phyloP scores from a whole-genome alignment of 2,113 vertebrate genomes.

The Lagopus muta region DNA sequence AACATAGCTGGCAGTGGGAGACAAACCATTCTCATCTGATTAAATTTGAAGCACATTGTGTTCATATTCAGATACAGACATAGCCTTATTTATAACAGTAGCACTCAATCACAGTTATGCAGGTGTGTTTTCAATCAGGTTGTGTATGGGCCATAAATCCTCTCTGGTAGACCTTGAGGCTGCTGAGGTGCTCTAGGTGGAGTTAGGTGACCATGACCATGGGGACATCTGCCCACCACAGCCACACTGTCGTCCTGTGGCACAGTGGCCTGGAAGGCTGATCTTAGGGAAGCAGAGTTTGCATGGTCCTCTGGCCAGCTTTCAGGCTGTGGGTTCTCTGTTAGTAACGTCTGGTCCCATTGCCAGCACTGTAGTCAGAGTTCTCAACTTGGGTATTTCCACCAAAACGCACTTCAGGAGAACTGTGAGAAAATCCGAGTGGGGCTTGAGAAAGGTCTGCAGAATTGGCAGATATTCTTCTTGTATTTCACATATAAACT shows the following conservation, averaged over 20 bases:
- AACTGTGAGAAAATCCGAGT: neutral
- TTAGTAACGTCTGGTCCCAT: neutral
- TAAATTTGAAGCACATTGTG: neutral
- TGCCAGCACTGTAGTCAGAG: neutral
- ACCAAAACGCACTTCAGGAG: neutral
- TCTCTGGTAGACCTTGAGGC: neutral
- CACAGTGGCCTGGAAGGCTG: neutral
- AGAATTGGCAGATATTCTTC: neutral
- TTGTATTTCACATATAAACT: neutral
- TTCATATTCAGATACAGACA: neutral
- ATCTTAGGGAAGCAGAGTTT: neutral
- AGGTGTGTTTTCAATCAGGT: neutral
- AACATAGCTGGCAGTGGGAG: neutral
- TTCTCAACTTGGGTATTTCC: neutral
- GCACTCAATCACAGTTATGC: neutral
- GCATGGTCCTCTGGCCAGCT: neutral
- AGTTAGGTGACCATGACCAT: neutral
- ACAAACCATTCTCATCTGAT: neutral
- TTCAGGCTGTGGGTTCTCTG: neutral
- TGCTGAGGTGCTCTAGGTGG: neutral
- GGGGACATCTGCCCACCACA: fast-evolving
- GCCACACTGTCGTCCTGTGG: neutral
- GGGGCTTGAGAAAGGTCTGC: neutral
- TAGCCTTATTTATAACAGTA: neutral
- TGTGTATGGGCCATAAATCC: neutral